Percentiles rank a stretch among this genome's conserved stretches.
Conservation (phyloP, 2,888 invertebrate genomes). For the Campoletis raptor region DNA sequence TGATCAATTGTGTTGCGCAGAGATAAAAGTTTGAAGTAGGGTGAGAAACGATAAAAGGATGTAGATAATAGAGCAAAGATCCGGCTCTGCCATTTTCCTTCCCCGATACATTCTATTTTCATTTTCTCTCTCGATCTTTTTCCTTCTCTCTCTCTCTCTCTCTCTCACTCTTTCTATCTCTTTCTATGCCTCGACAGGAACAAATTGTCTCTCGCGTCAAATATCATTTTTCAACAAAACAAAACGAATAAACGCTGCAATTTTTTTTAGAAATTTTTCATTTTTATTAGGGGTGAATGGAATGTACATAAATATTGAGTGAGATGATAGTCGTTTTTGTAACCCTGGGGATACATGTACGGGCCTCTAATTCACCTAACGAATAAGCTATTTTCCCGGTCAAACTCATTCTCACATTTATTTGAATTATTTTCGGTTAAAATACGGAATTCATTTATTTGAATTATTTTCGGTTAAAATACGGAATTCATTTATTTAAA, state of each 20-base stretch:
- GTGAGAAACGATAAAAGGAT: slow-evolving; percentile 5
- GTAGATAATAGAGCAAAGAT: slow-evolving; percentile 47
- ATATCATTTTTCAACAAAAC: slow-evolving; percentile 52
- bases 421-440: not conserved
- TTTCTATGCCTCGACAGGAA: not conserved
- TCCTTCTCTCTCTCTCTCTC: not conserved
- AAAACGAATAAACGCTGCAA: slow-evolving; percentile 37
- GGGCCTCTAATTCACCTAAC: not conserved
- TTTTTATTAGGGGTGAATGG: slow-evolving; percentile 6
- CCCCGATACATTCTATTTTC: slow-evolving; percentile 51
- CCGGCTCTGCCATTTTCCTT: slow-evolving; percentile 48
- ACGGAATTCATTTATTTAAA: not conserved
- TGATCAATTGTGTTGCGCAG: slow-evolving; percentile 78
- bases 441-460: too few species aligned
- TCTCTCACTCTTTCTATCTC: not conserved
- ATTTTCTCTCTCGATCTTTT: slow-evolving; percentile 40
- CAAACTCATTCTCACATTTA: not conserved
- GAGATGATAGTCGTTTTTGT: slow-evolving; percentile 12
- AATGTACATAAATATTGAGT: slow-evolving; percentile 34
- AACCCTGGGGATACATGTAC: slow-evolving; percentile 4
- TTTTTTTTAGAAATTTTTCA: slow-evolving; percentile 13
- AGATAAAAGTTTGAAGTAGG: slow-evolving; percentile 56
- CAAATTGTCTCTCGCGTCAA: slow-evolving; percentile 48
- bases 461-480: not conserved
- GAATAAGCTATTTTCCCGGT: not conserved